phyloP scores from a whole-genome alignment of 1,140 invertebrate genomes.

The Propsilocerus akamusi region DNA sequence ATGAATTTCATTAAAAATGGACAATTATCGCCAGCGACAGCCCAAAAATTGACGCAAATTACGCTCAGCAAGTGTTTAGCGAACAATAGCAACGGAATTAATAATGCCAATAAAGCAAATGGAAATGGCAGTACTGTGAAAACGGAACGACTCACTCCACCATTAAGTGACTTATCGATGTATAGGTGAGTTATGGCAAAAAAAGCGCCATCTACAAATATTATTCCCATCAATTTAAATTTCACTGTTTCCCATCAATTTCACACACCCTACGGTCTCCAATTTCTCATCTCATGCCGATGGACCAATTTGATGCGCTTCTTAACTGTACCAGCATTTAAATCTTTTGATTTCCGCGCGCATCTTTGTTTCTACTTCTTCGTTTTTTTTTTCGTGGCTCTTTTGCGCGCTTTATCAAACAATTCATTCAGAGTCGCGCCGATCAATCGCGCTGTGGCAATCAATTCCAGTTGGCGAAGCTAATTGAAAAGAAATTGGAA shows the following conservation, averaged over 20 bases:
- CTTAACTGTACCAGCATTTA: not conserved
- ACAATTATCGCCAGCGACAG: not conserved
- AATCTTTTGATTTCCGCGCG: not conserved
- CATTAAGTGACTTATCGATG: not conserved
- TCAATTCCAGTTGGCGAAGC: not conserved
- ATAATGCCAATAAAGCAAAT: not conserved
- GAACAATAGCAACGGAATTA: not conserved
- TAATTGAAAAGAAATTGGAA: not conserved
- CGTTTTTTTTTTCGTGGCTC: not conserved
- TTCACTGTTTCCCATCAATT: not conserved
- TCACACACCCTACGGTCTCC: too few species aligned
- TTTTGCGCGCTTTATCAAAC: too few species aligned
- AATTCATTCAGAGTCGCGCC: not conserved
- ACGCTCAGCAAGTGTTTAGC: not conserved
- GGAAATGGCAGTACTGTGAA: not conserved
- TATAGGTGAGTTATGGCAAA: slow-evolving; percentile 1
- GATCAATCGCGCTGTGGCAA: not conserved
- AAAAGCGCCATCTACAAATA: too few species aligned
- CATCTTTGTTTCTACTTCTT: not conserved
- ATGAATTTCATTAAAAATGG: slow-evolving; percentile 3
- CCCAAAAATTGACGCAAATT: not conserved
- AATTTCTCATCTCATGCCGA: too few species aligned
- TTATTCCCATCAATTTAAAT: not conserved
- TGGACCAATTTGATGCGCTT: not conserved
- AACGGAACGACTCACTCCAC: not conserved